Base-by-base conservation (phyloP, 2,113 vertebrate species). In the Eudyptes chrysolophus region DNA sequence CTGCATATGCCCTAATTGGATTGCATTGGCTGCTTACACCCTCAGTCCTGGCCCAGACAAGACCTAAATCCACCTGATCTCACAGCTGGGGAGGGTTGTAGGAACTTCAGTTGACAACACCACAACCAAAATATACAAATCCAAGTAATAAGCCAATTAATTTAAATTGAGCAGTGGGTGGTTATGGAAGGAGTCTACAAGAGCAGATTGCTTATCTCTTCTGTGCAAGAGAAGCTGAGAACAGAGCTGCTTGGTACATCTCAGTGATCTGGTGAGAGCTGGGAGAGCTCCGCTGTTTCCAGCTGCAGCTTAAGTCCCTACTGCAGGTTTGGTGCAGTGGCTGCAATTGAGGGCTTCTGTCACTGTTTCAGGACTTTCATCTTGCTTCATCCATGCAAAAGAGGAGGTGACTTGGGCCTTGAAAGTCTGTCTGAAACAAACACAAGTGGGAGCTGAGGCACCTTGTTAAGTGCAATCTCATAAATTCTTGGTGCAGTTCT, bases 1-100 rank as follows among this genome's bases (percentile, higher is more conserved):
- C 90, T 88, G 84, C 55, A 55, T 87, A 66, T 74, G 36, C 86
- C 52, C 49, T 98, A 98, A 98, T 97, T 96, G 96, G 97, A 97
- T 98, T 85, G 49, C 29, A 18, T 6, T 95, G 89, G 93, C 87
- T 94, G 85, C 94, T 93, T 85, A 57, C 66, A 90, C 89, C 66
- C 90, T 97, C 70, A 49, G 79, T 68, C 79, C 30, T 88, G 89
- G 79, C 77, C 96, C 81, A 98, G 95, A 97, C 96, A 51, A 78
- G 42, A 66, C 42, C 61, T 42, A 92, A 97, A 96, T 97, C 97
- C 72, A 38, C 52, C 96, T 62, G 87, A 55, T 89, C 79, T 89
- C 92, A 46, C 87, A 77, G 87, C 83, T 86, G 91, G 88, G 75
- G 29, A 76, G 80, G 76, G 20, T 5, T 16, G 16, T 54, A 51